These are phyloP conservation scores for Julus scanicus DNA, from an alignment of 2,888 invertebrate genomes.

Conservation along the genomic window DNA sequence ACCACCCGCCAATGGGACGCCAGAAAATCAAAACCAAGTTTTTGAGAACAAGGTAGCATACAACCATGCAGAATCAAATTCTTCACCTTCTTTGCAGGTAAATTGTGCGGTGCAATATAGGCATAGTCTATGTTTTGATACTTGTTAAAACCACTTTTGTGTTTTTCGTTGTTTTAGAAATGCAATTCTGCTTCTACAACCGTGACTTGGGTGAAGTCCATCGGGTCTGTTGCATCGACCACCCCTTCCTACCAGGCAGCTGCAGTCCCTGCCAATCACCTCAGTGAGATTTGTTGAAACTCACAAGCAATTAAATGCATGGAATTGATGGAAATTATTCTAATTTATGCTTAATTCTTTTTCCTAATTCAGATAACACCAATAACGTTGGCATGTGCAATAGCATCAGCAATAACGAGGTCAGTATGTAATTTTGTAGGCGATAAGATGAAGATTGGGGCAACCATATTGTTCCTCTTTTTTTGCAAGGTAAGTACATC, in stretches of 20 bases:
- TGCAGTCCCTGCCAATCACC: neutral
- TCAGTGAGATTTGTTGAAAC: neutral
- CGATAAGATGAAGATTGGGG: neutral
- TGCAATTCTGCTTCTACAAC: conserved; percentile 18
- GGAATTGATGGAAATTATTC: neutral
- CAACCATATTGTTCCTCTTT: neutral
- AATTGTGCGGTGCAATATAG: neutral
- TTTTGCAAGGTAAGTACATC: neutral
- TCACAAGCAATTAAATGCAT: neutral
- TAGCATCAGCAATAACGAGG: neutral
- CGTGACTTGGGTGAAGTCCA: conserved; percentile 48
- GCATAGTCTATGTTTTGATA: neutral
- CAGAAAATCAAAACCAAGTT: neutral
- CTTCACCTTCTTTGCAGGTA: conserved; percentile 2
- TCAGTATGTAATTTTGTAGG: neutral
- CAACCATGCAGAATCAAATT: neutral
- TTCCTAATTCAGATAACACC: neutral
- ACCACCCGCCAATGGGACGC: neutral
- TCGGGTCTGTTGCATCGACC: conserved; percentile 32
- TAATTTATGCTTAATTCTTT: neutral
- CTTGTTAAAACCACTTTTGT: neutral
- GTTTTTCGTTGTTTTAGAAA: neutral
- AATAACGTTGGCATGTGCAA: neutral
- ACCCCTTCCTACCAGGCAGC: neutral
- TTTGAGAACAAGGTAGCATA: conserved; percentile 10